Base-by-base conservation (phyloP, 2,797 vertebrate species). In the Cyprinella venusta region DNA sequence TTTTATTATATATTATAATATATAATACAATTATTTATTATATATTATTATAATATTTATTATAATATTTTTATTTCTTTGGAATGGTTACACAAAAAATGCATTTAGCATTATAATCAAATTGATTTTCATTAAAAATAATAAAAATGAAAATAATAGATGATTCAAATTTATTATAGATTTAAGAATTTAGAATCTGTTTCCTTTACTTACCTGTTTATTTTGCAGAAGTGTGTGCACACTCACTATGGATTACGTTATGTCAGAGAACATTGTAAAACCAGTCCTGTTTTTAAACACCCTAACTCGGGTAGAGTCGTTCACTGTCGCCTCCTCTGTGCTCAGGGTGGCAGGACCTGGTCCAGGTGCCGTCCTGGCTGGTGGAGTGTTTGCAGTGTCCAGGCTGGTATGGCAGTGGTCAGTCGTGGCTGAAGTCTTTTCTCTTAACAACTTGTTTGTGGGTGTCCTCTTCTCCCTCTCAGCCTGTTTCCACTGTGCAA, bases 341-440 rank as follows among this genome's bases (percentile, higher is more conserved):
- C 92, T 90, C 94, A 99, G 98, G 94, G 90, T 98, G 92, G 93
- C 94, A 86, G 96, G 96, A 90, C 96, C 96, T 1, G 94, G 91
- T 86, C 96, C 97, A 38, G 97, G 96, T 90, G 97, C 97, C 72
- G 95, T 96, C 84, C 94, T 99, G 92, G 96, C 97, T 88, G 96
- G 96, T 89, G 97, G 98, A 79, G 92, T 96, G 88, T 98, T 99
- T 89, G 96, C 97, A 12, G 95, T 97, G 89, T 98, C 97, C 89
- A 96, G 96, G 88, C 96, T 99, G 85, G 96, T 95, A 90, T 99
- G 98, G 97, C 97, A 98, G 92, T 99, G 98, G 98, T 97, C 98
- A 88, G 92, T 96, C 90, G 88, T 96, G 79, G 97, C 96, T 0
- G 98, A 99, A 94, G 98, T 99, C 93, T 99, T 99, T 87, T 95